These are phyloP conservation scores for Lepus americanus DNA, from an alignment of 2,113 vertebrate species.

Conservation along the genomic window DNA sequence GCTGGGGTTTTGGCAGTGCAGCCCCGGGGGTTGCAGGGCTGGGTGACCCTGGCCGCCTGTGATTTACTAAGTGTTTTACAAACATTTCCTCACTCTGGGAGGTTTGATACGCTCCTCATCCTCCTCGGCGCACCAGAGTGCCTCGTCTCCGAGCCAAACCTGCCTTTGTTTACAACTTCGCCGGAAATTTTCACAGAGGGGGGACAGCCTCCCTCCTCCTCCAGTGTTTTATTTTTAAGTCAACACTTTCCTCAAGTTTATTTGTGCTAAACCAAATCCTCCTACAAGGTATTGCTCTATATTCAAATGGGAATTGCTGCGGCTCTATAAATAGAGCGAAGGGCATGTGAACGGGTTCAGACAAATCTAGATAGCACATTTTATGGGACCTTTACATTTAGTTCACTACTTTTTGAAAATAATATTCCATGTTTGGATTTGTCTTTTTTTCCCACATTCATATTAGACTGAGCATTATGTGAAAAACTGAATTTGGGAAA, in stretches of 20 bases:
- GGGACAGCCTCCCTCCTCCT: conserved; percentile 86
- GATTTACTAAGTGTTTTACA: conserved; percentile 94
- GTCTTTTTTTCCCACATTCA: conserved; percentile 91
- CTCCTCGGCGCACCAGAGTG: conserved; percentile 85
- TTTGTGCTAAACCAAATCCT: conserved; percentile 94
- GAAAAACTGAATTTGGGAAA: conserved; percentile 90
- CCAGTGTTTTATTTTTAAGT: conserved; percentile 94
- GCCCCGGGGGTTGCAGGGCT: conserved; percentile 87
- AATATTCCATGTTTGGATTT: conserved; percentile 89
- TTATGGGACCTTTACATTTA: conserved; percentile 91
- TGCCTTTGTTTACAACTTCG: conserved; percentile 95
- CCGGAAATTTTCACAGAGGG: conserved; percentile 92
- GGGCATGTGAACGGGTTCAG: conserved; percentile 90
- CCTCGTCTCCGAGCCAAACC: conserved; percentile 90
- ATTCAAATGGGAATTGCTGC: conserved; percentile 90
- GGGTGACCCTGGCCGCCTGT: conserved; percentile 90
- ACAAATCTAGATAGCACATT: conserved; percentile 90
- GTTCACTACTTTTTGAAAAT: conserved; percentile 88
- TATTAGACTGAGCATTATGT: conserved; percentile 87
- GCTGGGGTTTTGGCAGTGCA: conserved; percentile 93
- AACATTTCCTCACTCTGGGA: conserved; percentile 92
- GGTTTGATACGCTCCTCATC: conserved; percentile 88
- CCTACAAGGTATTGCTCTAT: conserved; percentile 93
- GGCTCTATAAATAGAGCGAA: conserved; percentile 89
- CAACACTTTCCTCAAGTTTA: conserved; percentile 94